Conservation (phyloP, 2,797 vertebrate genomes). For the Sebastes matsubarae region DNA sequence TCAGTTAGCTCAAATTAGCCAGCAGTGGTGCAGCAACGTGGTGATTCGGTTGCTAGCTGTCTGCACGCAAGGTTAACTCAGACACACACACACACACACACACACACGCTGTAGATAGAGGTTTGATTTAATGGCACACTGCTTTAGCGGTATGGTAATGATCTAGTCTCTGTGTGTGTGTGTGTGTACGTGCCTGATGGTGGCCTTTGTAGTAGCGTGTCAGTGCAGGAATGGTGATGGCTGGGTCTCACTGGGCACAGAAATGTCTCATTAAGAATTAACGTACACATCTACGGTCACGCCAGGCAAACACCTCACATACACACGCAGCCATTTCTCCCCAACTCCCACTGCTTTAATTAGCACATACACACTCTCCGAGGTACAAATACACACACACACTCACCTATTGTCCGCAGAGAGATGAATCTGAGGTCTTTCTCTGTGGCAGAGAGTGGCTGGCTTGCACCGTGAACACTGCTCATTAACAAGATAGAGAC, state of each 20-base stretch:
- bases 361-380: conserved; percentile 76
- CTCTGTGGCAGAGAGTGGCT: conserved; percentile 78
- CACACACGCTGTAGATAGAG: conserved; percentile 37
- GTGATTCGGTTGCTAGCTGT: conserved; percentile 46
- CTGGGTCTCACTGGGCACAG: conserved; percentile 83
- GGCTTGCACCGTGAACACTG: conserved; percentile 77
- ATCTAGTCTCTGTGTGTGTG: conserved; percentile 53
- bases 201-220: conserved; percentile 81
- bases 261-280: conserved; percentile 91
- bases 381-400: conserved; percentile 71
- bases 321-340: conserved; percentile 60
- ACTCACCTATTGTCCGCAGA: conserved; percentile 83
- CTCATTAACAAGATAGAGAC: conserved; percentile 83
- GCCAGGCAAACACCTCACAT: conserved; percentile 77
- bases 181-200: conserved; percentile 19
- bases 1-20: conserved; percentile 63
- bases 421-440: conserved; percentile 85
- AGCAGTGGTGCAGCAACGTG: conserved; percentile 30
- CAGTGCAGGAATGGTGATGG: conserved; percentile 76
- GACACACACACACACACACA: conserved; percentile 23
- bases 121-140: conserved; percentile 73
- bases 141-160: conserved; percentile 79
- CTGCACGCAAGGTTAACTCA: conserved; percentile 35
- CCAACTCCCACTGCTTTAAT: conserved; percentile 83
- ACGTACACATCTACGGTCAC: conserved; percentile 84